These are phyloP conservation scores for Drosophila sordidula DNA, from an alignment of 2,888 invertebrate species.

Conservation along the genomic window DNA sequence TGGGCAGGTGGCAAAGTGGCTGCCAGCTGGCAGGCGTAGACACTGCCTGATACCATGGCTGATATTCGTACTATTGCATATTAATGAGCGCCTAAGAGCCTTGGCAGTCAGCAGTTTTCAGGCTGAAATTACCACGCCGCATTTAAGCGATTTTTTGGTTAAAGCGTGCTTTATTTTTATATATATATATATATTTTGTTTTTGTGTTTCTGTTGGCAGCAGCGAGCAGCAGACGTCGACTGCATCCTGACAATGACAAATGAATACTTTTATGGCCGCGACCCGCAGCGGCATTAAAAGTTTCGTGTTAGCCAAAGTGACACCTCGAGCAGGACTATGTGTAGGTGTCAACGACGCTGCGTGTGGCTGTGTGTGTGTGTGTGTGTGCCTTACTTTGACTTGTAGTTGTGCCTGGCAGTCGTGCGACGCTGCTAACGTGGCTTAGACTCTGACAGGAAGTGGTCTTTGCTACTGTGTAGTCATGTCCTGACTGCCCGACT, in stretches of 20 bases:
- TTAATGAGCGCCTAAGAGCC: conserved; percentile 71
- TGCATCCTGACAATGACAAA: conserved; percentile 81
- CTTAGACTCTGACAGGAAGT: conserved; percentile 75
- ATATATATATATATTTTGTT: background rate
- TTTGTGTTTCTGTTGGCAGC: conserved; percentile 20
- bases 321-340: conserved; percentile 57
- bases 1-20: conserved; percentile 29
- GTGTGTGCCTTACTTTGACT: conserved; percentile 43
- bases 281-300: conserved; percentile 74
- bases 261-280: conserved; percentile 79
- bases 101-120: conserved; percentile 48
- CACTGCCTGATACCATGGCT: conserved; percentile 13
- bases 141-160: conserved; percentile 57
- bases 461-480: conserved; percentile 69
- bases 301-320: conserved; percentile 73
- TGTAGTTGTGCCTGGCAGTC: conserved; percentile 43
- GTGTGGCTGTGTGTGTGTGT: conserved; percentile 18
- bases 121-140: conserved; percentile 29
- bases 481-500: conserved; percentile 51
- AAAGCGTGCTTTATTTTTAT: conserved; percentile 53
- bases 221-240: conserved; percentile 46
- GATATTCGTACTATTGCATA: conserved; percentile 63
- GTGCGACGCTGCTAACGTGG: conserved; percentile 50
- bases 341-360: conserved; percentile 27
- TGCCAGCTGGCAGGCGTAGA: conserved; percentile 35